phyloP scores from a whole-genome alignment of 2,113 vertebrate genomes.

The Corapipo altera region DNA sequence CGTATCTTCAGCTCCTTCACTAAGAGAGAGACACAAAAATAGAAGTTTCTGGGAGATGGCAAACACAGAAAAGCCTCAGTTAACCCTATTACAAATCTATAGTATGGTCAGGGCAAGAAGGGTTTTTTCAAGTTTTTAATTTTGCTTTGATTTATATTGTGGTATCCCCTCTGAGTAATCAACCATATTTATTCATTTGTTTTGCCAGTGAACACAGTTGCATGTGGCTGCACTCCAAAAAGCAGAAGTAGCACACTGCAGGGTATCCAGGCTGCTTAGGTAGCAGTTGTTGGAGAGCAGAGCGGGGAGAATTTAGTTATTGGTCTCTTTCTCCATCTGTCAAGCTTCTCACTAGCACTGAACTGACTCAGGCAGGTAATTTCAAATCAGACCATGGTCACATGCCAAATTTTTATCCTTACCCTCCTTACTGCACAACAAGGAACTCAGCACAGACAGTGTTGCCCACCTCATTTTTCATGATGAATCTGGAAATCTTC shows the following conservation, averaged over 20 bases:
- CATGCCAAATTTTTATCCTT: not conserved
- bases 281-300: not conserved
- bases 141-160: slow-evolving; percentile 46
- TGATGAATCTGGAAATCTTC: not conserved
- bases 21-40: not conserved
- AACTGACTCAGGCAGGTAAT: slow-evolving; percentile 3
- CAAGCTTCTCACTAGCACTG: not conserved
- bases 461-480: not conserved
- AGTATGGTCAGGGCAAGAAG: not conserved
- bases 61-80: not conserved
- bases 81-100: not conserved
- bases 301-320: not conserved
- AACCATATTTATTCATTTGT: slow-evolving; percentile 20
- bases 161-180: slow-evolving; percentile 27
- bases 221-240: slow-evolving; percentile 46
- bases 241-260: slow-evolving; percentile 7
- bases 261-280: slow-evolving; percentile 12
- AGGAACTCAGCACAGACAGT: not conserved
- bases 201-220: slow-evolving; percentile 45
- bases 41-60: not conserved
- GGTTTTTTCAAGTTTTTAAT: not conserved
- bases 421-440: not conserved
- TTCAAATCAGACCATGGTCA: not conserved
- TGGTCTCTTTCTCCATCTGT: slow-evolving; percentile 40
- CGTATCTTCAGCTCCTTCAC: not conserved